These are phyloP conservation scores for Graptemys geographica DNA, from an alignment of 2,797 vertebrate genomes.

Conservation along the genomic window DNA sequence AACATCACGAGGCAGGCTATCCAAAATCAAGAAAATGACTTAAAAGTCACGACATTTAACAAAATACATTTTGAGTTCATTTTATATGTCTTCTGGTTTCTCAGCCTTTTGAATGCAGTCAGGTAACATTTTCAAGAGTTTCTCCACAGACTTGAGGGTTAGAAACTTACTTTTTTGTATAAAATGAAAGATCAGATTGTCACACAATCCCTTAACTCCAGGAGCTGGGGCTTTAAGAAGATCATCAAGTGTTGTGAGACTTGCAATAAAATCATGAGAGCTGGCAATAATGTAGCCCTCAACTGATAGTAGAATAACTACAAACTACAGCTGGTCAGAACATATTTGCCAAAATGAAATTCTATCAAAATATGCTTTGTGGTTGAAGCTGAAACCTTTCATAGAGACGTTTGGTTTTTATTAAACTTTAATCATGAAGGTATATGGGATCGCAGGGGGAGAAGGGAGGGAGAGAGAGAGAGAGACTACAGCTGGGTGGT, in stretches of 20 bases:
- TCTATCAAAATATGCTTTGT: not conserved
- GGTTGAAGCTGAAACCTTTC: not conserved
- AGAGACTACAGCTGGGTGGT: not conserved
- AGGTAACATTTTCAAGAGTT: not conserved
- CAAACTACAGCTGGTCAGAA: not conserved
- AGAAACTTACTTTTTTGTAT: not conserved
- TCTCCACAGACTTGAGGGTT: not conserved
- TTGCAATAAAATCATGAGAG: not conserved
- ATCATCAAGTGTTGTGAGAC: not conserved
- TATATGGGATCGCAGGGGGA: not conserved
- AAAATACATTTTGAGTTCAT: not conserved
- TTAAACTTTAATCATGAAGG: not conserved
- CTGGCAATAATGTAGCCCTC: not conserved
- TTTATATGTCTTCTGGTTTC: not conserved
- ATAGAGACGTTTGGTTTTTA: not conserved
- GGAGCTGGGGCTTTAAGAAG: not conserved
- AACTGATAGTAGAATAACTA: not conserved
- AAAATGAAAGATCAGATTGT: constrained; percentile 41
- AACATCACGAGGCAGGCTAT: not conserved
- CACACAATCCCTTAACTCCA: not conserved
- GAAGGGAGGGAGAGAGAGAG: no score
- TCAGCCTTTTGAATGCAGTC: not conserved
- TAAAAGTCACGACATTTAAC: not conserved
- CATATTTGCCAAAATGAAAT: not conserved
- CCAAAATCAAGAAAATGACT: constrained; percentile 7